Base-by-base conservation (phyloP, 1,140 invertebrate genomes). In the Drosophila bifasciata region DNA sequence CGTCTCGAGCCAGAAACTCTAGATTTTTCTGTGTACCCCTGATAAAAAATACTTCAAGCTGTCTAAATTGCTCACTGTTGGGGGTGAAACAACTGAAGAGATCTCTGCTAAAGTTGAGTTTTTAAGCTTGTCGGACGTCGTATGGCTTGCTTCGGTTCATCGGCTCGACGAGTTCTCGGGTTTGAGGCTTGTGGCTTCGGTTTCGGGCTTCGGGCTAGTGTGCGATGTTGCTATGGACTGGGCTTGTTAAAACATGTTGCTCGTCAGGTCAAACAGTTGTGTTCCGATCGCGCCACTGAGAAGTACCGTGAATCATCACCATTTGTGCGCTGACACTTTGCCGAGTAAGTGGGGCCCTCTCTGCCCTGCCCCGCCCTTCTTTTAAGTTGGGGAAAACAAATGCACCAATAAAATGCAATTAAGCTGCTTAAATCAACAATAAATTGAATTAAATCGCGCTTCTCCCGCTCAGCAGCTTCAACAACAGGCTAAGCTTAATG, bases 381-480 rank as follows among this genome's bases (percentile, higher is more conserved):
- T 60, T 39, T 28, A 58, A 77, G 64, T 57, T 16, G 52, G 36
- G 53, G 59, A 52, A 13, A 51, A 50, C 51, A 50, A 53, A 8
- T 60, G 71, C 55, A 75, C 70, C 76, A 74, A 78, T 74, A 44
- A 80, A 85, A 86, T 85, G 77, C 76, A 85, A 86, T 85, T 85
- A 85, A 69, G 73, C 77, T 61, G 63, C 81, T 62, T 74, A 62
- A 81, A 80, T 77, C 81, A 85, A 79, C 63, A 57, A 79, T 75
- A 81, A 85, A 85, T 85, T 85, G 77, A 85, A 86, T 85, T 86
- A 85, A 85, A 86, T 56, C 74, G 83, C 80, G 76, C 63, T 55
- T 76, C 72, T 61, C 60, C 49, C 53, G 64, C 44, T 64, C 50
- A 64, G 21, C 71, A 41, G 28, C 51, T 58, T 23, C 51, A 57